Base-by-base conservation (phyloP, 2,797 vertebrate species). In the Lates japonicus region DNA sequence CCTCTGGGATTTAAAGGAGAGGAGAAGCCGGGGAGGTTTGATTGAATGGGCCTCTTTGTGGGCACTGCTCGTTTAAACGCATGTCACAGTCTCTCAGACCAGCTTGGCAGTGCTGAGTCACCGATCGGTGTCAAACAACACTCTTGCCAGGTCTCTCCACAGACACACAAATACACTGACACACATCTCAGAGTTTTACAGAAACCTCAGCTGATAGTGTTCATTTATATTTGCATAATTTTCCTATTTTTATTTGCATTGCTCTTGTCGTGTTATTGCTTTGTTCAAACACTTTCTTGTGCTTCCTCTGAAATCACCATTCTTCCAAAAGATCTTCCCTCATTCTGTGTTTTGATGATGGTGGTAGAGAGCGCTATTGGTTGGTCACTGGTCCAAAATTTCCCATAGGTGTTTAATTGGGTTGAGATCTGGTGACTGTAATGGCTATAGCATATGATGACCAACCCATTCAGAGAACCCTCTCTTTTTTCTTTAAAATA, bases 31-130 rank as follows among this genome's bases (percentile, higher is more conserved):
- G 81, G 85, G 77, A 80, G 67, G 52, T 74, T 67, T 31, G 65
- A 86, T 76, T 96, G 93, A 96, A 95, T 95, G 90, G 83, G 72
- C 66, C 81, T 69, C 92, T 93, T 95, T 95, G 95, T 95, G 85
- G 88, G 55, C 46, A 48, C 82, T 76, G 87, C 90, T 92, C 77
- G 87, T 92, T 94, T 92, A 90, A 92, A 94, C 87, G 75, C 92
- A 90, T 91, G 92, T 94, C 90, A 94, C 91, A 93, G 85, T 86
- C 75, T 92, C 87, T 87, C 81, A 85, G 77, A 88, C 31, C 68
- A 81, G 80, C 87, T 59, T 90, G 90, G 89, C 65, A 74, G 90
- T 93, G 95, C 93, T 85, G 92, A 95, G 93, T 94, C 92, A 93
- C 90, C 61, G 57, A 76, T 83, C 9, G 44, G 75, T 89, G 87